Evolutionary conservation across 2,113 vertebrate genomes (phyloP).

Genomic region (Budorcas taxicolor): DNA sequence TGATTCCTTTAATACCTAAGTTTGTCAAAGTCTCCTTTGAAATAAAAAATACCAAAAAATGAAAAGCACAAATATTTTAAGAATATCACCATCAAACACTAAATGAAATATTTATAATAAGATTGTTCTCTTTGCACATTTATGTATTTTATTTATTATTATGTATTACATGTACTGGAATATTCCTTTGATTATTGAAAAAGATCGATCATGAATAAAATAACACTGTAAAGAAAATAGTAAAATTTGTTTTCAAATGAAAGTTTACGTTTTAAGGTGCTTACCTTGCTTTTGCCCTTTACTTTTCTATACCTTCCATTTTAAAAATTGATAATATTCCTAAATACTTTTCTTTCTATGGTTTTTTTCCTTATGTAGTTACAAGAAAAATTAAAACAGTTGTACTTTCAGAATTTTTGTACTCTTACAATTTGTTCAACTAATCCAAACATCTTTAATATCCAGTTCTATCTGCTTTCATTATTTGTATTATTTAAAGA

Average conservation of each 20-base stretch:
- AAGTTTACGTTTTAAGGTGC: neutral
- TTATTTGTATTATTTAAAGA: slow-evolving; percentile 30
- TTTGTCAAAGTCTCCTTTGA: slow-evolving; percentile 8
- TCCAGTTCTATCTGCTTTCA: neutral
- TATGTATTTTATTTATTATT: slow-evolving; percentile 35
- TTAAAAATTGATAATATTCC: neutral
- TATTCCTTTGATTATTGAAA: slow-evolving; percentile 16
- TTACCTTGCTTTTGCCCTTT: slow-evolving; percentile 6
- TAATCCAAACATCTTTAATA: slow-evolving; percentile 15
- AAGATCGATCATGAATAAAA: neutral
- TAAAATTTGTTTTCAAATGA: slow-evolving; percentile 17
- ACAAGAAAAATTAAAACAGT: neutral
- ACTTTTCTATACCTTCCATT: neutral
- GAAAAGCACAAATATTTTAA: neutral
- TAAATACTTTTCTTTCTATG: neutral
- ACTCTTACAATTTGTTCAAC: neutral
- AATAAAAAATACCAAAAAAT: slow-evolving; percentile 17
- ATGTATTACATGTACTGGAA: neutral
- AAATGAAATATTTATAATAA: slow-evolving; percentile 31
- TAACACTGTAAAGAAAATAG: neutral
- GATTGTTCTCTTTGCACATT: neutral
- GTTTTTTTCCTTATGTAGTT: slow-evolving; percentile 6
- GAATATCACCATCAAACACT: neutral
- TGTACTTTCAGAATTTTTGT: neutral
- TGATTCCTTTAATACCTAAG: slow-evolving; percentile 13